Conservation (phyloP, 2,797 vertebrate species). For the Phataginus tricuspis region DNA sequence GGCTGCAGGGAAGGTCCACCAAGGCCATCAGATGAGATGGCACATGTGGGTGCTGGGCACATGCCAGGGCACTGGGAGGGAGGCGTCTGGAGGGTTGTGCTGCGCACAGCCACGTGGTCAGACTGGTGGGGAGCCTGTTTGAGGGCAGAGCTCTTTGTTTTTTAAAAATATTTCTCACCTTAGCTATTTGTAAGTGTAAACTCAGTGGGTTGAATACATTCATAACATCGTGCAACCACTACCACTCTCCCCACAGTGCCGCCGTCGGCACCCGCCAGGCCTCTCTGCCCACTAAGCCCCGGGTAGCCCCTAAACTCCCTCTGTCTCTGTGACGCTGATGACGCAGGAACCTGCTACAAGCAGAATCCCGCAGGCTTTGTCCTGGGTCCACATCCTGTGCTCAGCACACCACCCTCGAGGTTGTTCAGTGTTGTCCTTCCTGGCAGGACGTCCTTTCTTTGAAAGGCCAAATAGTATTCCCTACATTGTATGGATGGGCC, state of each 20-base stretch:
- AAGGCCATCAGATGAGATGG: accelerated
- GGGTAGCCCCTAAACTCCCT: accelerated
- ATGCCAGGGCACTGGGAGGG: accelerated
- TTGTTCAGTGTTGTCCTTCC: accelerated
- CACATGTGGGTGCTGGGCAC: neutral
- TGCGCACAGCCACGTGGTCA: no score
- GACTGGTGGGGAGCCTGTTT: no score
- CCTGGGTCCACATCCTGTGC: neutral
- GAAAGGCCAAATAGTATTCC: accelerated
- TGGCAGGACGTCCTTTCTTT: accelerated
- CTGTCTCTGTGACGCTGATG: neutral
- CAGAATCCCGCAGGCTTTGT: accelerated
- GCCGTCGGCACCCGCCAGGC: no score
- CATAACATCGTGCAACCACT: accelerated
- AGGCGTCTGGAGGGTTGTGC: no score
- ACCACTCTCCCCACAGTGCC: accelerated
- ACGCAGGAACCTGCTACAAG: accelerated
- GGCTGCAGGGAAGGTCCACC: neutral
- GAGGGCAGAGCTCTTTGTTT: no score
- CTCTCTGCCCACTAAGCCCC: no score
- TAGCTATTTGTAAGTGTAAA: accelerated
- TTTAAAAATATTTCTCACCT: neutral
- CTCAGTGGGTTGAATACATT: accelerated
- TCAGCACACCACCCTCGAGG: accelerated
- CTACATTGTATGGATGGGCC: accelerated